A percentile compares a stretch with the other conserved stretches of the same genome.
Conservation (phyloP, 2,797 vertebrate species). For the Pangasius mekongensis region DNA sequence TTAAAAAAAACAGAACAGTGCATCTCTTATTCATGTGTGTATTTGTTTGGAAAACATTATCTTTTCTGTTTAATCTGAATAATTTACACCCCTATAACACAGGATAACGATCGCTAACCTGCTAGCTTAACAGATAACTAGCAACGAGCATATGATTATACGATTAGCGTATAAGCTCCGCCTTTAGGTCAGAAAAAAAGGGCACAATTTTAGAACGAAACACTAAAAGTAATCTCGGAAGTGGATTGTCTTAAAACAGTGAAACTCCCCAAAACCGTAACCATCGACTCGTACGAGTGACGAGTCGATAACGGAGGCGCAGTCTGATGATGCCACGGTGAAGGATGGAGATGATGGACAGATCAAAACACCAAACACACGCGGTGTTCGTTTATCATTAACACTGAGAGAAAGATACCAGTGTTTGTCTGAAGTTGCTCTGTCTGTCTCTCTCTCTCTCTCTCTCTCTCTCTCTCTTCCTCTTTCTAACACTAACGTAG, state of each 20-base stretch:
- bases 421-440: neutral
- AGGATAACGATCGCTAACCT: neutral
- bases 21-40: too few species aligned
- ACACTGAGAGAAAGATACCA: neutral
- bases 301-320: neutral
- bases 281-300: neutral
- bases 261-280: neutral
- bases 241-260: neutral
- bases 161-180: neutral
- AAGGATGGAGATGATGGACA: constrained; percentile 32
- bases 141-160: neutral
- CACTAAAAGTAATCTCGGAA: neutral
- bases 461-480: constrained; percentile 7
- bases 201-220: neutral
- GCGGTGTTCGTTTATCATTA: neutral
- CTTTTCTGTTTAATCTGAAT: neutral
- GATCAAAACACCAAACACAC: constrained; percentile 23
- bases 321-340: neutral
- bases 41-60: too few species aligned
- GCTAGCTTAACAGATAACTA: neutral
- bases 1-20: too few species aligned
- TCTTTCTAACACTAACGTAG: constrained; percentile 63
- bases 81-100: too few species aligned
- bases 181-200: neutral
- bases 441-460: neutral